Conservation (phyloP, 2,888 invertebrate genomes). For the Cloeon dipterum region DNA sequence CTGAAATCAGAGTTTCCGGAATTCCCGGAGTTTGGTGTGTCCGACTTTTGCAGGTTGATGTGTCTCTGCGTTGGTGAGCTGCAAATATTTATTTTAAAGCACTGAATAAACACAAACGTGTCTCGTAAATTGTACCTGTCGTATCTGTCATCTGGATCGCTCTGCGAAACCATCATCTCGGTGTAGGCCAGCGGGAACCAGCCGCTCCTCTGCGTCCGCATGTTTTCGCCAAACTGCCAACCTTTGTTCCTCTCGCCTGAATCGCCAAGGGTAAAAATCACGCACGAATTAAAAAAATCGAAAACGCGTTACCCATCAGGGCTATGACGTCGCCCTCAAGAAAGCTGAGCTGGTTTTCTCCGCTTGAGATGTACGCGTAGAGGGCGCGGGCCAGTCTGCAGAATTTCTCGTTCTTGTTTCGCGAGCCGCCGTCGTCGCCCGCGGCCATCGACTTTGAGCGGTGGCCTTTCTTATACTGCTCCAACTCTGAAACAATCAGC, state of each 20-base stretch:
- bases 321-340: constrained; percentile 75
- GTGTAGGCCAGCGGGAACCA: constrained; percentile 95
- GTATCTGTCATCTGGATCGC: constrained; percentile 22
- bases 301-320: constrained; percentile 33
- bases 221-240: constrained; percentile 93
- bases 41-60: too few relatives aligned
- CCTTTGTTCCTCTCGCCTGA: constrained; percentile 70
- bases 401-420: constrained; percentile 10
- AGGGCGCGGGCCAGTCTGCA: constrained; percentile 61
- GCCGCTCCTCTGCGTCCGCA: constrained; percentile 73
- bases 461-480: neutral
- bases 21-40: too few relatives aligned
- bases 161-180: constrained; percentile 36
- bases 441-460: constrained; percentile 22
- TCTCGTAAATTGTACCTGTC: neutral
- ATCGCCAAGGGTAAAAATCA: neutral
- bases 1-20: too few relatives aligned
- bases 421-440: constrained; percentile 11
- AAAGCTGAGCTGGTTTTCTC: constrained; percentile 82
- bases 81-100: neutral
- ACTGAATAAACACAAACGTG: neutral
- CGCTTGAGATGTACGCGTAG: constrained; percentile 69
- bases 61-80: constrained; percentile 4
- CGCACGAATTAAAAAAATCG: neutral
- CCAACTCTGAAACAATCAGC: constrained; percentile 19